Evolutionary conservation across 53 echinoderm and acorn worm genomes (phyloP), one percentile per base, ranked within the genome.

Genomic region (Pentamera pediparva): DNA sequence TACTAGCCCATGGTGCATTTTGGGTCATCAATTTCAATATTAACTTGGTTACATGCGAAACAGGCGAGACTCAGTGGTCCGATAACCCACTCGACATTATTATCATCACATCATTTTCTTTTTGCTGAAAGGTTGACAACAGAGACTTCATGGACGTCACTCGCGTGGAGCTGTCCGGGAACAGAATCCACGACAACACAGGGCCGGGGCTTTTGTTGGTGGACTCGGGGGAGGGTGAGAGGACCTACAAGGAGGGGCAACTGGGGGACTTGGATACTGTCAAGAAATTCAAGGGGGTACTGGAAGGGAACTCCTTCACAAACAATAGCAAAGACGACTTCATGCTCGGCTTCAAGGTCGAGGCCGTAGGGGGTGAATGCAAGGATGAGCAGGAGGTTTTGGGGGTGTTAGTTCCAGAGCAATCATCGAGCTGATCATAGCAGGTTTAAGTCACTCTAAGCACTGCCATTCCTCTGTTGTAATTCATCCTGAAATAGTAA

Each of bases 181-280:
- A 76, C 77, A 82, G 57, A 55, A 62, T 92, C 27, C 65, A 83
- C 49, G 40, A 84, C 75, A 85, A 78, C 62, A 34, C 58, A 12
- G 92, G 92, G 21, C 59, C 85, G 10, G 92, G 85, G 12, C 33
- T 92, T 0, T 26, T 86, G 26, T 24, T 59, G 53, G 59, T 83
- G 1, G 36, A 38, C 0, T 65, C 83, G 15, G 55, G 69, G 26
- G 47, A 69, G 34, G 69, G 67, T 30, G 30, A 67, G 45, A 67
- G 45, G 47, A 27, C 11, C 18, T 67, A 41, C 17, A 29, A 13
- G 30, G 67, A 67, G 17, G 37, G 20, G 39, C 15, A 39, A 5
- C 28, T 67, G 27, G 39, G 45, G 67, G 67, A 67, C 26, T 17
- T 67, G 30, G 41, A 25, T 22, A 12, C 67, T 24, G 29, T 67